Evolutionary conservation across 2,113 vertebrate species (phyloP).

Genomic region (Hippocampus guttulatus): DNA sequence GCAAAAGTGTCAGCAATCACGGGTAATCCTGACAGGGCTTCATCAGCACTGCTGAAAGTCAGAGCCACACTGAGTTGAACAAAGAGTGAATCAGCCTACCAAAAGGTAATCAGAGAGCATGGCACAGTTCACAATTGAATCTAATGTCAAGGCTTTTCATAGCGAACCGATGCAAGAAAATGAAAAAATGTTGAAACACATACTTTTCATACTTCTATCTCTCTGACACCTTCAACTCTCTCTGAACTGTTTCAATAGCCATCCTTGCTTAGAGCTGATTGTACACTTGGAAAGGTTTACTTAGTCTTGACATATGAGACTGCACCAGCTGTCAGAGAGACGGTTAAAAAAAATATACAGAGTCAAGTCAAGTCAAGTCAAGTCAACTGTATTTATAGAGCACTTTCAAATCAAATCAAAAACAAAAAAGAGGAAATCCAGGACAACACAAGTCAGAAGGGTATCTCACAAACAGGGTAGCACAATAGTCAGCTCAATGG

Average conservation of each 20-base stretch:
- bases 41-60: constrained; percentile 14
- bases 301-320: constrained; percentile 68
- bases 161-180: constrained; percentile 5
- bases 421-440: constrained; percentile 66
- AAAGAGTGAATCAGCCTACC: constrained; percentile 14
- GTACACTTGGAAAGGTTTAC: constrained; percentile 38
- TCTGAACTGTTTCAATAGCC: constrained; percentile 2
- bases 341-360: constrained; percentile 60
- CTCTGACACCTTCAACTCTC: neutral
- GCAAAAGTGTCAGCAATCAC: constrained; percentile 35
- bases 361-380: too few species aligned
- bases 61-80: constrained; percentile 14
- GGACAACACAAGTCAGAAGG: constrained; percentile 42
- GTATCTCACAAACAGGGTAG: constrained; percentile 8
- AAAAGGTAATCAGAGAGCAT: constrained; percentile 24
- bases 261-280: constrained; percentile 24
- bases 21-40: constrained; percentile 23
- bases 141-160: constrained; percentile 19
- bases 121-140: constrained; percentile 7
- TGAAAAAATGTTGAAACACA: constrained; percentile 7
- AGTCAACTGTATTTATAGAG: too few species aligned
- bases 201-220: constrained; percentile 3
- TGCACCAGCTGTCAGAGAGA: constrained; percentile 48
- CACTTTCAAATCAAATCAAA: too few species aligned
- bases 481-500: neutral